Evolutionary conservation across 2,113 vertebrate genomes (phyloP), one percentile per base, ranked within the genome.

Genomic region (Pterocles burchelli): DNA sequence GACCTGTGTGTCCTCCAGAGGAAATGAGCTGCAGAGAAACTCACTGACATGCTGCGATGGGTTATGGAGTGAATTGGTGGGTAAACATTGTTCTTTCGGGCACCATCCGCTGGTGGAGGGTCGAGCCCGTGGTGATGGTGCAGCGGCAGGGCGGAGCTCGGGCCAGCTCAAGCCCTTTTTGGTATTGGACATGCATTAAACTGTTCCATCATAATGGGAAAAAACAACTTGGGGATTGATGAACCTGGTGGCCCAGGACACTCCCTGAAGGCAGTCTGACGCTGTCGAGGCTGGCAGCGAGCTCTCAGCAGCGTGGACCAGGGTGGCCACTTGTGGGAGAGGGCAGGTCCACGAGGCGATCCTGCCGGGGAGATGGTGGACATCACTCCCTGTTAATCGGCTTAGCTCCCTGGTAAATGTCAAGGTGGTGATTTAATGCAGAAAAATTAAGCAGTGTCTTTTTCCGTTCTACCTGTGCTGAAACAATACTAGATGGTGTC

Each of bases 191-290:
- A 7, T 0, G 1, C 13, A 5, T 38, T 29, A 25, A 16, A 77
- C 63, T 10, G 46, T 61, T 59, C 62, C 7, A 4, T 74, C 7
- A 4, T 20, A 25, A 28, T 13, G 22, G n/a, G 59, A 9, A 46
- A 17, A 52, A 41, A 1, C 46, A 49, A 1, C 28, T 17, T 2
- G 0, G 14, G 46, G 26, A 13, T 55, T 0, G 4, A 6, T 72
- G 16, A 36, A 28, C 7, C 34, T 1, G 2, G 9, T 18, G 28
- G 45, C 10, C 38, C 2, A 0, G 48, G 57, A 55, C 19, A 9
- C 6, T 0, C 5, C 38, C 26, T 11, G 26, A 48, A 51, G 25
- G 38, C 7, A n/a, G 70, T 5, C 9, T 41, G 61, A 16, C 0
- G 12, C 24, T 18, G 43, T 11, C 2, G 8, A 17, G 59, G n/a